These are phyloP conservation scores for Gila orcuttii DNA, from an alignment of 2,113 vertebrate genomes.

Conservation along the genomic window DNA sequence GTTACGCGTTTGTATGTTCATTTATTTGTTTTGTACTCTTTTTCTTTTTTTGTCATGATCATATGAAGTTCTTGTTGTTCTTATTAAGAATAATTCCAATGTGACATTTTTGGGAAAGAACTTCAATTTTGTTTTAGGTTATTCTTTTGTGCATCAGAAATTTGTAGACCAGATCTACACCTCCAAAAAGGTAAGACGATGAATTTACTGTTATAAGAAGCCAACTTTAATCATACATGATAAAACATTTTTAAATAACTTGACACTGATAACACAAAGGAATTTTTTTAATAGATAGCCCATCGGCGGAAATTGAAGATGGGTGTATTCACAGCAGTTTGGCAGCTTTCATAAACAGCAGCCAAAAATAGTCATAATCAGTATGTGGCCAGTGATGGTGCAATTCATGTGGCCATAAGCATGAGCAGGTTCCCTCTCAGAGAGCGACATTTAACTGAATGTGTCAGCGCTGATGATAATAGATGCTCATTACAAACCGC, in stretches of 20 bases:
- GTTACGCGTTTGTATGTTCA: not conserved
- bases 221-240: too few species aligned
- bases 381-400: conserved; percentile 23
- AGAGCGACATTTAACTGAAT: conserved; percentile 60
- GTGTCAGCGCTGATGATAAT: conserved; percentile 60
- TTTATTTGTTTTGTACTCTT: not conserved
- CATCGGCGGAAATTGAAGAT: not conserved
- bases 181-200: conserved; percentile 4
- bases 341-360: not conserved
- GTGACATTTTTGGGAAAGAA: not conserved
- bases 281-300: conserved; percentile 1
- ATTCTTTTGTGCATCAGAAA: not conserved
- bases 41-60: not conserved
- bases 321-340: conserved; percentile 11
- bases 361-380: conserved; percentile 75
- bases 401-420: conserved; percentile 40
- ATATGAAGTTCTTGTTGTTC: conserved; percentile 18
- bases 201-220: too few species aligned
- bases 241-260: too few species aligned
- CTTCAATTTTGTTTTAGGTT: not conserved
- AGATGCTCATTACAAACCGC: conserved; percentile 61
- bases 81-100: not conserved
- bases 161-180: not conserved
- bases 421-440: conserved; percentile 51
- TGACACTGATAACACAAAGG: not conserved